A percentile compares a stretch with the other conserved stretches of the same genome.
Evolutionary conservation across 2,888 invertebrate genomes (phyloP).

Genomic region (Idaea biselata): DNA sequence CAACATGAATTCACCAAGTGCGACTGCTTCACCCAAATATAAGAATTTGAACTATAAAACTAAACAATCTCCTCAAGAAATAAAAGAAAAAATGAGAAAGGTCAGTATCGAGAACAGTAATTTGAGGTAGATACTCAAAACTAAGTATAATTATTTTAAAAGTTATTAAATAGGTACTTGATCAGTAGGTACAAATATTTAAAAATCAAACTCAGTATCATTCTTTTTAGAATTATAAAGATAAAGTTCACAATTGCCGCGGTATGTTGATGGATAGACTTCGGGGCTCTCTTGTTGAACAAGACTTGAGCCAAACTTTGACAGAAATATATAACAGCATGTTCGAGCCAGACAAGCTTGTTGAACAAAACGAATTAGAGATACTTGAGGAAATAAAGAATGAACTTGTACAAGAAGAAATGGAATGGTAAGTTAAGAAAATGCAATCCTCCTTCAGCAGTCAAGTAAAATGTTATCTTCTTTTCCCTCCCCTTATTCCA

Average conservation of each 20-base stretch:
- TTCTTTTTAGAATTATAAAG: conserved; percentile 60
- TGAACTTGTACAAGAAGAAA: conserved; percentile 68
- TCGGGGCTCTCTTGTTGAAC: conserved; percentile 46
- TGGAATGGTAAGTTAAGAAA: conserved; percentile 54
- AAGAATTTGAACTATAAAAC: conserved; percentile 52
- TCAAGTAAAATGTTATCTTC: not conserved
- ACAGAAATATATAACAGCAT: conserved; percentile 61
- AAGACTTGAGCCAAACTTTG: conserved; percentile 52
- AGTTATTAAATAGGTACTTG: too few relatives aligned
- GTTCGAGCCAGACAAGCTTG: conserved; percentile 44
- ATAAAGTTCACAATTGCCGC: conserved; percentile 63
- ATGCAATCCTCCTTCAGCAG: too few relatives aligned
- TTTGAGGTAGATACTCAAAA: not conserved
- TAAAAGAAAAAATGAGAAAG: conserved; percentile 73
- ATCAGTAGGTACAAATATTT: too few relatives aligned
- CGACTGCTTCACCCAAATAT: conserved; percentile 52
- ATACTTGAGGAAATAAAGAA: conserved; percentile 59
- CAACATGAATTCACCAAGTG: conserved; percentile 54
- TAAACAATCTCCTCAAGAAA: conserved; percentile 62
- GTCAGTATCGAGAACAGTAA: conserved; percentile 31
- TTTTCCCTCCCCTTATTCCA: not conserved
- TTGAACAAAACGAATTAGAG: conserved; percentile 57
- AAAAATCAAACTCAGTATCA: conserved; percentile 6
- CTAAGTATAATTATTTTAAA: too few relatives aligned
- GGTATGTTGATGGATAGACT: conserved; percentile 60